Conservation (phyloP, 2,888 invertebrate species). For the Chaitophorus viminalis region DNA sequence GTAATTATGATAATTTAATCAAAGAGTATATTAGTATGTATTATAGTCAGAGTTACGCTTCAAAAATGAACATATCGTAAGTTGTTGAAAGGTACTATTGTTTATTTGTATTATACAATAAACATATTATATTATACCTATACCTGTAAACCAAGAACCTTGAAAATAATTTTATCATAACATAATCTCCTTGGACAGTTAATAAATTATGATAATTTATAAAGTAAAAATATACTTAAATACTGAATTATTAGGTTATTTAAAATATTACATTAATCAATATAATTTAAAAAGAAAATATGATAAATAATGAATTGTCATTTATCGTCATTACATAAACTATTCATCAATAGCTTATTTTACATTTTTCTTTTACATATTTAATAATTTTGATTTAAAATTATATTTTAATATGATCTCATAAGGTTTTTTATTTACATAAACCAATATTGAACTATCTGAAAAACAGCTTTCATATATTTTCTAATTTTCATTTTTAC, state of each 20-base stretch:
- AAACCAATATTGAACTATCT: background rate
- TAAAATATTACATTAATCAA: background rate
- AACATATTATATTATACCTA: background rate
- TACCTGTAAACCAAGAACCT: background rate
- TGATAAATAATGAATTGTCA: background rate
- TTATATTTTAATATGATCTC: background rate
- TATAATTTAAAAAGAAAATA: background rate
- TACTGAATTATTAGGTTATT: background rate
- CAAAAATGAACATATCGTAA: background rate
- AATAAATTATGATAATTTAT: background rate
- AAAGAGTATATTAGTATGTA: background rate
- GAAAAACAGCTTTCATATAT: constrained; percentile 24
- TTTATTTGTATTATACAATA: background rate
- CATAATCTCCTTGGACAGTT: constrained; percentile 27
- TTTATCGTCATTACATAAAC: background rate
- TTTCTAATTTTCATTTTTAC: constrained; percentile 8
- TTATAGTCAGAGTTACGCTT: background rate
- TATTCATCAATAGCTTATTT: too few species aligned
- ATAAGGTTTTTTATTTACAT: background rate
- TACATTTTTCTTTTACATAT: background rate
- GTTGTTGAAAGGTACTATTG: background rate
- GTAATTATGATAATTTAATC: background rate
- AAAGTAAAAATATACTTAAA: background rate
- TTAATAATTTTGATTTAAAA: background rate
- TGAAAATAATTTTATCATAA: constrained; percentile 7